Evolutionary conservation across 2,113 vertebrate species (phyloP).

Genomic region (Antechinus stuartii): DNA sequence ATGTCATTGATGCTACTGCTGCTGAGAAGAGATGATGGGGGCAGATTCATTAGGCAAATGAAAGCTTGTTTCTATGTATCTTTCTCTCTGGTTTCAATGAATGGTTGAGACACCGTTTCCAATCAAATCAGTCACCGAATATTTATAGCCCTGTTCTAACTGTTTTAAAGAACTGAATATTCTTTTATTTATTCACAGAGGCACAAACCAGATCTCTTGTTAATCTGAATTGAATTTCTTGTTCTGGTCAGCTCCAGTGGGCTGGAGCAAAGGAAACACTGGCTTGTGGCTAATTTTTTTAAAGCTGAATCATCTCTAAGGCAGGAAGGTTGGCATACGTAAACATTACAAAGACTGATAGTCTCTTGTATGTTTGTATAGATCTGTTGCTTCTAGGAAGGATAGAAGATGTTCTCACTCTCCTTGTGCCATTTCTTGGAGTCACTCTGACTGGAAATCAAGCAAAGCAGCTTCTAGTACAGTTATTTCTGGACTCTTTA

Average conservation of each 20-base stretch:
- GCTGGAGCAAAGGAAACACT: neutral
- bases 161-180: neutral
- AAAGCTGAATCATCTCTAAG: neutral
- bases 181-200: neutral
- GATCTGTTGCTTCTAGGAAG: neutral
- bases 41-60: neutral
- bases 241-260: neutral
- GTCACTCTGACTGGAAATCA: neutral
- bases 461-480: neutral
- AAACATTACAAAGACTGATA: neutral
- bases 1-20: neutral
- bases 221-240: neutral
- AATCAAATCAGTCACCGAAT: neutral
- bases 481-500: neutral
- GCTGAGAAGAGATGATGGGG: neutral
- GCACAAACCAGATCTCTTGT: neutral
- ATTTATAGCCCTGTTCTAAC: neutral
- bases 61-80: neutral
- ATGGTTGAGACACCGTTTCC: neutral
- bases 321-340: neutral
- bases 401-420: neutral
- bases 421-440: neutral
- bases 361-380: neutral
- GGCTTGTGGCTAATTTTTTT: neutral
- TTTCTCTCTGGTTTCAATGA: neutral